Evolutionary conservation across 92 coral and sea anemone species (phyloP).

Genomic region (Metridium senile): DNA sequence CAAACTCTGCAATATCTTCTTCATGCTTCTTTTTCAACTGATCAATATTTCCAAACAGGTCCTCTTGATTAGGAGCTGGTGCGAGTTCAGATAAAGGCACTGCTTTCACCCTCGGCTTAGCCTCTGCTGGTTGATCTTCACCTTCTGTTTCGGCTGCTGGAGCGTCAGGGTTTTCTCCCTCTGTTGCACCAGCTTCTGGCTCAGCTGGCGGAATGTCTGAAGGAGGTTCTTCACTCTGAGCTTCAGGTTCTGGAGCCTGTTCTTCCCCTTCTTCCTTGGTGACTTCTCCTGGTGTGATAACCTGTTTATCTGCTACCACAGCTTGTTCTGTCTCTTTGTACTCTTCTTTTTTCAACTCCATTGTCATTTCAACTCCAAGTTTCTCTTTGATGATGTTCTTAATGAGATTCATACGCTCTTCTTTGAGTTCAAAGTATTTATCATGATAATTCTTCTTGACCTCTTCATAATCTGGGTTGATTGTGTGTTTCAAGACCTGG

Average conservation of each 20-base stretch:
- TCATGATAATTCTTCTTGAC: conserved; percentile 68
- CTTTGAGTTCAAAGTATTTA: conserved; percentile 73
- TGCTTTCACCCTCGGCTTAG: conserved; percentile 44
- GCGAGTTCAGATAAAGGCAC: conserved; percentile 80
- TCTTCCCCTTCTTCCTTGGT: conserved; percentile 79
- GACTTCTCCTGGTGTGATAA: conserved; percentile 74
- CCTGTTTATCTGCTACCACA: conserved; percentile 34
- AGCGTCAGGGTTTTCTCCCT: conserved; percentile 29
- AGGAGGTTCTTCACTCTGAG: conserved; percentile 59
- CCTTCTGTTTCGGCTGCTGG: conserved; percentile 18
- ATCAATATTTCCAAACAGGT: conserved; percentile 92
- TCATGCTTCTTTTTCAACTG: conserved; percentile 92
- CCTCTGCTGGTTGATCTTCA: conserved; percentile 10
- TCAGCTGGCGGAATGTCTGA: conserved; percentile 49
- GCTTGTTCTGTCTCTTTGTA: conserved; percentile 46
- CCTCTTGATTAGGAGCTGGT: conserved; percentile 79
- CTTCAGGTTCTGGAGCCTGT: conserved; percentile 79
- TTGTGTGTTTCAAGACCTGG: conserved; percentile 74
- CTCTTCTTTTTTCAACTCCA: conserved; percentile 72
- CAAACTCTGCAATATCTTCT: conserved; percentile 93
- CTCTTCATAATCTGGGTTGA: conserved; percentile 61
- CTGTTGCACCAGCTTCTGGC: conserved; percentile 30
- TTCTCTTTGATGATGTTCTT: conserved; percentile 72
- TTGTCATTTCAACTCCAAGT: conserved; percentile 56
- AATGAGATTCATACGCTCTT: conserved; percentile 78